Base-by-base conservation (phyloP, 2,113 vertebrate species). In the Pionites leucogaster region DNA sequence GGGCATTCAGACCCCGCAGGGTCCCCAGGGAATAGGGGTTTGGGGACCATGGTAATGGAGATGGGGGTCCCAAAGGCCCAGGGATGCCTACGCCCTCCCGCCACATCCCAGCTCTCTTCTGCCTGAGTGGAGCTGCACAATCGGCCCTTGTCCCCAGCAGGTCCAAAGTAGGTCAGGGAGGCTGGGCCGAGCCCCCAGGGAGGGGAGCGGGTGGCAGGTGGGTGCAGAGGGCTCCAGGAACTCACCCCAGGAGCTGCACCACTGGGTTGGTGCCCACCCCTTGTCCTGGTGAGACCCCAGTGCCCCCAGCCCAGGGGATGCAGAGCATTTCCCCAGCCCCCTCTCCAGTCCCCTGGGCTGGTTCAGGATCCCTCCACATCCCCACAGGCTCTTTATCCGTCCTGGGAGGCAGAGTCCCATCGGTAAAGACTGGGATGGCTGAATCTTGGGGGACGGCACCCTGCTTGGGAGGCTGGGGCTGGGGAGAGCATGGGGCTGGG, bases 151-250 rank as follows among this genome's bases (percentile, higher is more conserved):
- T 97, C 63, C 79, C 41, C 68, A 27, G 63, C 4, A 0, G 79
- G 44, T 69, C 79, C 3, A 3, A 97, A 97, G 91, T 97, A 97
- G 96, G 96, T 97, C 96, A 97, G 86, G 37, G 80, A 96, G 95
- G 88, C 91, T 88, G 92, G 79, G 13, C 94, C 1, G 15, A 90
- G 86, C 82, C 68, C 59, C 64, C 3, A 4, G 37, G 10, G 72
- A 90, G 31, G 28, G 55, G 41, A 82, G 19, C 4, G 25, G n/a
- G 79, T 29, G 31, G n/a, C 35, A 81, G n/a, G 9, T 35, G 57
- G 28, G 3, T 50, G 69, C 82, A 63, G 63, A 77, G 76, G 82
- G 86, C 63, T 86, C 71, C 69, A 71, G 42, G 29, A 28, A 57
- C 37, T 77, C 5, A 0, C 19, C 64, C n/a, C 3, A 5, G 67